Base-by-base conservation (phyloP, 1,140 invertebrate genomes). In the Drosophila paulistorum region DNA sequence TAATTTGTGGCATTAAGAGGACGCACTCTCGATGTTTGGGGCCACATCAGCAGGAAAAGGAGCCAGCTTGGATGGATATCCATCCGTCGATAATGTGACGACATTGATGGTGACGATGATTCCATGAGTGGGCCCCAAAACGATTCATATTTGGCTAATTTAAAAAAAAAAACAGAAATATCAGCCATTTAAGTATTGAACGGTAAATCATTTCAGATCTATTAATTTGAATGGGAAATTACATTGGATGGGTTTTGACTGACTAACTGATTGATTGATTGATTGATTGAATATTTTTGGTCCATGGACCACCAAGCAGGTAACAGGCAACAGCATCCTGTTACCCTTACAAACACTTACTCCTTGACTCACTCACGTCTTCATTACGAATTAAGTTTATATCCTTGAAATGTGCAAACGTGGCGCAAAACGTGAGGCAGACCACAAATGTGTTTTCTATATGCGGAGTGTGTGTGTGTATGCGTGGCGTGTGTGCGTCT, bases 371-470 rank as follows among this genome's bases (percentile, higher is more conserved):
- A 17, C 55, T 33, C 79, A 77, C 78, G 83, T 86, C 79, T 89
- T 80, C 83, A 89, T 86, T 86, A 89, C 85, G 79, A 81, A 86
- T 87, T 75, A 89, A 80, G 73, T 83, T 51, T 86, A 87, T 82
- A 85, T 89, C 84, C 83, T 89, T 81, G 76, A 78, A 86, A 86
- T 86, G 83, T 79, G 84, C 83, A 86, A 86, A 89, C 83, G 83
- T 83, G 67, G 79, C 70, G 69, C 68, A 67, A 72, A 83, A 89
- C 84, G 79, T 89, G 83, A 51, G 45, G 45, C 73, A 54, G 33
- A 51, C 33, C 65, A 63, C 17, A 60, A 77, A 68, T 57, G 64
- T 13, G 58, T 67, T 41, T 42, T 45, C 60, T 33, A 63, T 67
- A 55, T 35, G n/a, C 1, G 66, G 74, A 71, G 54, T 77, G 61